These are phyloP conservation scores for Gallinago paraguaiae DNA, from an alignment of 2,113 vertebrate species.

Conservation along the genomic window DNA sequence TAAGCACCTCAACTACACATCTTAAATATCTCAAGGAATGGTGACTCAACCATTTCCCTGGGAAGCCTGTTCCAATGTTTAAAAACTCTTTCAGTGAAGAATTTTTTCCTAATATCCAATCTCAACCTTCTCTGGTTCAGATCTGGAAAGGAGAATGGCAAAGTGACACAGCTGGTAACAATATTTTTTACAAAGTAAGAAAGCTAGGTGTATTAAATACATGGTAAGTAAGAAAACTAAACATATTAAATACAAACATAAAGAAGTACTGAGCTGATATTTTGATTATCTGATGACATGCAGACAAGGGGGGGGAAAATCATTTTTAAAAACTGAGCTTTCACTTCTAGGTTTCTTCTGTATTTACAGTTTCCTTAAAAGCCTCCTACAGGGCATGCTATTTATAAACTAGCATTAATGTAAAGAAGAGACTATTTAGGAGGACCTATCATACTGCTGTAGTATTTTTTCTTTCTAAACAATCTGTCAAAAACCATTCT, in stretches of 20 bases:
- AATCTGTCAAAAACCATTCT: background rate
- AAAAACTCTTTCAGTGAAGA: background rate
- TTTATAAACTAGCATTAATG: background rate
- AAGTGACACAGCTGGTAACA: background rate
- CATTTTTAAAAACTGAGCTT: background rate
- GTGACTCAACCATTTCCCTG: background rate
- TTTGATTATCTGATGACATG: background rate
- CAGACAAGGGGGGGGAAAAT: background rate
- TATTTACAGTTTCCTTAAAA: background rate
- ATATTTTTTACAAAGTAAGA: background rate
- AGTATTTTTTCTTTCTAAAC: background rate
- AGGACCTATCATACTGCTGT: background rate
- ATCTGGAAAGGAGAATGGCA: background rate
- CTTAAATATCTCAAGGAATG: background rate
- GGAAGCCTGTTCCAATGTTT: background rate
- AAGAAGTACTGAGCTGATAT: background rate
- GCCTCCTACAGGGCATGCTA: background rate
- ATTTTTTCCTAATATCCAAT: background rate
- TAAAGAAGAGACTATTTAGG: background rate
- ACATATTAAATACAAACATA: background rate
- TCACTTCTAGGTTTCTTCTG: background rate
- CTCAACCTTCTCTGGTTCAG: background rate
- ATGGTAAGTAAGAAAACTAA: background rate
- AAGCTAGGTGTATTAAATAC: background rate
- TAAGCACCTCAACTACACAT: background rate